Conservation (phyloP, 2,888 invertebrate genomes). For the Agrochola macilenta region DNA sequence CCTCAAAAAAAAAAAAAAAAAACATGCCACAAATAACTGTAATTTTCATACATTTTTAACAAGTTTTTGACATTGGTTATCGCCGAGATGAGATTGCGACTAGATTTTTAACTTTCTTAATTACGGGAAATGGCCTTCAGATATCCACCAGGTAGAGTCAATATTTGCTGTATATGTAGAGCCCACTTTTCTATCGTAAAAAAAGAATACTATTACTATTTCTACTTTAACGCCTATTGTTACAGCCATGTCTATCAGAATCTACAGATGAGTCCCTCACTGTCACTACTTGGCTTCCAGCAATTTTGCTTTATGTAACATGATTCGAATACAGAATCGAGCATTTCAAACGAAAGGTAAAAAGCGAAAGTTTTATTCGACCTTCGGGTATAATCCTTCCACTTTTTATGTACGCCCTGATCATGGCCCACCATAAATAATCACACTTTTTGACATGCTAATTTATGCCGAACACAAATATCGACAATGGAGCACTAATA, state of each 20-base stretch:
- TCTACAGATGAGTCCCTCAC: background rate
- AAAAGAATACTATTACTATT: background rate
- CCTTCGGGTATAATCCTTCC: slow-evolving; percentile 46
- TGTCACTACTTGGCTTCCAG: background rate
- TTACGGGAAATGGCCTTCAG: too few species aligned
- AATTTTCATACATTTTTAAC: too few species aligned
- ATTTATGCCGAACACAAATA: slow-evolving; percentile 58
- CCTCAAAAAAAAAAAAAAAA: too few species aligned
- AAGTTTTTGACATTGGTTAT: too few species aligned
- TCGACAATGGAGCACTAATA: slow-evolving; percentile 50
- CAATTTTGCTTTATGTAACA: background rate
- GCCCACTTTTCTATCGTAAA: too few species aligned
- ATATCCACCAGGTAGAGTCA: too few species aligned
- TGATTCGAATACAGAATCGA: slow-evolving; percentile 17
- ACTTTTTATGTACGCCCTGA: slow-evolving; percentile 55
- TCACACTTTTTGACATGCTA: slow-evolving; percentile 59
- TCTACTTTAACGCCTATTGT: background rate
- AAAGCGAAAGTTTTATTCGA: slow-evolving; percentile 44
- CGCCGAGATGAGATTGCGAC: too few species aligned
- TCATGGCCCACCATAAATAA: slow-evolving; percentile 55
- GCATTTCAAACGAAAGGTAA: slow-evolving; percentile 23
- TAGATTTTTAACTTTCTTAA: too few species aligned
- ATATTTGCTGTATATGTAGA: too few species aligned
- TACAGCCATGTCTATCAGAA: background rate
- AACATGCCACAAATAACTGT: too few species aligned